Base-by-base conservation (phyloP, 2,888 invertebrate genomes). In the Sminthurinus aureus region DNA sequence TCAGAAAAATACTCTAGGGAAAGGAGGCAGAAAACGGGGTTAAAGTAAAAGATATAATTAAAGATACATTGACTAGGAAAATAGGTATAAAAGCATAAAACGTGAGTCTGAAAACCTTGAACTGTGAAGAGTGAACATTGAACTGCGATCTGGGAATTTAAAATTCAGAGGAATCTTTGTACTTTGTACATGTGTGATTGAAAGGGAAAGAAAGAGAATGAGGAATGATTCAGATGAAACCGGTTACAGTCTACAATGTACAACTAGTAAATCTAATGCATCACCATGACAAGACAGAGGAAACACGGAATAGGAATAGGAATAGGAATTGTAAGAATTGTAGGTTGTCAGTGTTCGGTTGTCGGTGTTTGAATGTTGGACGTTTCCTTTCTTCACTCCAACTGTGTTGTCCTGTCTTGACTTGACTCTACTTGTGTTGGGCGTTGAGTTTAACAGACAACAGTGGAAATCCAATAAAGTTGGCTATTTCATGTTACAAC, bases 11-110 rank as follows among this genome's bases (percentile, higher is more conserved):
- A 69, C n/a, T n/a, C n/a, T n/a, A n/a, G 67, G 24, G 26, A 9
- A 13, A 9, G 71, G 24, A 58, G 74, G 58, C 52, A 58, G 73
- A 24, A 38, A 13, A 69, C 18, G 52, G 69, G 51, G 79, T 58
- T 38, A 38, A 81, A 81, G 81, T 81, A 81, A 81, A 81, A 81
- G 81, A 74, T 81, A 74, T 81, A 81, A 81, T 81, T 81, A 81
- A 81, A 81, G 81, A 74, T 81, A 52, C 24, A 26, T 8, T 66
- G 51, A 51, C 73, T 77, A 69, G 38, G 38, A 15, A 51, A 67
- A 64, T 24, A 79, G 8, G 38, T 20, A 6, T 64, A 22, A 20
- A 13, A 77, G 52, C 9, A 13, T 11, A 52, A 52, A 8, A 58
- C 18, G 58, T 15, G 58, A 9, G 9, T 13, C 15, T 15, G 13